Conservation (phyloP, 2,888 invertebrate species). For the Biston betularia region DNA sequence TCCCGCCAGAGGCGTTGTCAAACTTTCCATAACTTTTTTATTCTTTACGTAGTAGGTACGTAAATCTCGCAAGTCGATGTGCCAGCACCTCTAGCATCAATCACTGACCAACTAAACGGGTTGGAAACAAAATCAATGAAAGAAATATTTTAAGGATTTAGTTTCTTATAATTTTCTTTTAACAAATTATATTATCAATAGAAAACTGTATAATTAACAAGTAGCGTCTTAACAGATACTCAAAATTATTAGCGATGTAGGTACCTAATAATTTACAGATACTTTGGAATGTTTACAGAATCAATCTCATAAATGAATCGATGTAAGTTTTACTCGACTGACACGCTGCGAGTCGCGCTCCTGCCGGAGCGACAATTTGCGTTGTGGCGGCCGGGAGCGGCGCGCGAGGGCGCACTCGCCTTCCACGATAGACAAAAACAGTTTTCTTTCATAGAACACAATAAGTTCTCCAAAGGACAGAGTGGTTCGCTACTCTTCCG, state of each 20-base stretch:
- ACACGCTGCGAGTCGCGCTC: slow-evolving; percentile 13
- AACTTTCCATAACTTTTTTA: no score
- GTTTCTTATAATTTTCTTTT: slow-evolving; percentile 87
- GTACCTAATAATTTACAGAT: slow-evolving; percentile 83
- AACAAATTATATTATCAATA: slow-evolving; percentile 87
- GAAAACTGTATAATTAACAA: slow-evolving; percentile 87
- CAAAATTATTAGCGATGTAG: slow-evolving; percentile 85
- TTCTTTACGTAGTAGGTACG: no score
- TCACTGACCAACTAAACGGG: slow-evolving; percentile 37
- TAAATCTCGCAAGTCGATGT: no score
- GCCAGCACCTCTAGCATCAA: not conserved
- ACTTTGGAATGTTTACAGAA: slow-evolving; percentile 86
- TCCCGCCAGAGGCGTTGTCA: no score
- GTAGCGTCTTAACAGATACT: slow-evolving; percentile 86
- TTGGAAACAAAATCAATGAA: slow-evolving; percentile 54
- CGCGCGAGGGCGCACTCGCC: not conserved
- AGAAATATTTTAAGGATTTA: slow-evolving; percentile 80
- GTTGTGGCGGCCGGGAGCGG: slow-evolving; percentile 1
- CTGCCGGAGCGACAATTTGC: slow-evolving; percentile 32
- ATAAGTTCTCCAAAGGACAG: not conserved
- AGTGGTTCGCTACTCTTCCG: not conserved
- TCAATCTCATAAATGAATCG: slow-evolving; percentile 80
- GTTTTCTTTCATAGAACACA: not conserved
- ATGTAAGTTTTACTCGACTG: slow-evolving; percentile 57
- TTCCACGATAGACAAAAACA: not conserved